Base-by-base conservation (phyloP, 1,140 invertebrate genomes). In the Apis florea region DNA sequence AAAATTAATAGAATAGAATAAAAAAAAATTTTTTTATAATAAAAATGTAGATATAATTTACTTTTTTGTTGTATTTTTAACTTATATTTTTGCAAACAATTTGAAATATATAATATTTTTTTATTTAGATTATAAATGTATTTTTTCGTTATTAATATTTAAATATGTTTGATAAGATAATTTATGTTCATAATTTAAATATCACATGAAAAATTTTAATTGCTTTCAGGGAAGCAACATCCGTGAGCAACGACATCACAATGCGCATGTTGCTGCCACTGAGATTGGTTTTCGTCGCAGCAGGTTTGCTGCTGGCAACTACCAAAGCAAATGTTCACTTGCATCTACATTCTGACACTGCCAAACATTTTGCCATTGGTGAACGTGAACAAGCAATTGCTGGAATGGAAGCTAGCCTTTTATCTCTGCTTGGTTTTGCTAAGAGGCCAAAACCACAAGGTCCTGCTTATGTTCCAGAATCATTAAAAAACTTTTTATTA, bases 401-500 rank as follows among this genome's bases (percentile, higher is more conserved):
- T 86, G 93, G 94, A 87, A 94, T 97, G 80, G 96, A 97, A 90
- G 93, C 95, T 56, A 96, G 94, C 85, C 94, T 98, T 59, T 94
- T 98, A 81, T 95, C 96, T 84, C 92, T 97, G 90, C 95, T 98
- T 89, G 97, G 97, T 61, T 94, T 98, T 89, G 95, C 95, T 82
- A 95, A 94, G 85, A 94, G 95, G 88, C 95, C 96, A 9, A 93
- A 92, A 81, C 93, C 93, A 13, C 92, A 90, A 76, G 91, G 91
- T 54, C 85, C 79, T 66, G 79, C 90, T 51, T 91, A 95, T 56
- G 95, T 98, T 89, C 97, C 97, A 56, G 95, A 96, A 85, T 96
- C 96, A 72, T 95, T 98, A 95, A 95, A 96, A 94, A 97, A 88
- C 94, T 98, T 81, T 98, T 98, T 92, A 94, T 94, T 80, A 94